Evolutionary conservation across 2,113 vertebrate genomes (phyloP), one percentile per base, ranked within the genome.

Genomic region (Noturus placidus): DNA sequence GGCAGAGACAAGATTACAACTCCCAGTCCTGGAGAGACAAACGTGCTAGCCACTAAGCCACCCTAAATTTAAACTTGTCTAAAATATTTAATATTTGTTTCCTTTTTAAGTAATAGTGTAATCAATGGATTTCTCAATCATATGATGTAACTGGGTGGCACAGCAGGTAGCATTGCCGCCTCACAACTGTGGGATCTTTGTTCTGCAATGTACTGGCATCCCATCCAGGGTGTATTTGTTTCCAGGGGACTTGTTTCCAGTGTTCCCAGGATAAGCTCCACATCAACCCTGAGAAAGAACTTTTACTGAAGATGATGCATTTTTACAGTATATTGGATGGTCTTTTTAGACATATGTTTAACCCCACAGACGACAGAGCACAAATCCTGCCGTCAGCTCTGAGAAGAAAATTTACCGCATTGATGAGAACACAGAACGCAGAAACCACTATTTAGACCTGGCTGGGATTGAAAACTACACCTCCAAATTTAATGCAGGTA

Each of bases 371-470:
- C 30, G 79, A 61, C 89, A 84, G 65, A 83, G 25, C 69, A 67
- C 14, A 77, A 84, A 4, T 88, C 76, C 84, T 69, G 11, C 56
- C 15, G 72, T 85, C 35, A 54, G 57, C n/a, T 67, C 85, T 17
- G 85, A 76, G 25, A 92, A 59, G 85, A 89, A 88, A 86, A 94
- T 94, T 57, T 96, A 97, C 33, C 96, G 96, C 9, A 95, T 95
- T 27, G 97, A 98, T 88, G 97, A 98, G 93, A 98, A 98, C 93
- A 96, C 96, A 69, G 97, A 99, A 93, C 96, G 97, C 93, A 96
- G 97, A 95, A 98, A 98, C 95, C 97, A 98, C 96, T 99, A 99
- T 92, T 94, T 97, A 92, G 97, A 98, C 92, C 95, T 98, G 52
- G 97, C 96, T 30, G 97, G 97, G 84, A 97, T 98, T 92, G 97